phyloP scores from a whole-genome alignment of 1,140 invertebrate genomes.

The Trichoplusia ni region DNA sequence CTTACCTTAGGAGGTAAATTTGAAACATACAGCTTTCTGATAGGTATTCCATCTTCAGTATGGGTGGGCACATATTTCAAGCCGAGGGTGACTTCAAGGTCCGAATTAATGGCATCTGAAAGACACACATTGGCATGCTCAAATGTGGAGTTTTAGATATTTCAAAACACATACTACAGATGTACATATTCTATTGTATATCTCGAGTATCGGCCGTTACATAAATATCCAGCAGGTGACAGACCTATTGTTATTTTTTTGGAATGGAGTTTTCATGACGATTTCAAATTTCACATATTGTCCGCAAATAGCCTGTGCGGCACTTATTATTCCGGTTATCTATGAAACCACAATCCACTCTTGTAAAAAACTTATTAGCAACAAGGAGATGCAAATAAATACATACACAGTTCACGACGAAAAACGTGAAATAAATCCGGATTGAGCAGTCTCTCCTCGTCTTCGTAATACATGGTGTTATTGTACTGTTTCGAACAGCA shows the following conservation, averaged over 20 bases:
- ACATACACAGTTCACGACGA: slow-evolving; percentile 64
- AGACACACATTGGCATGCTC: slow-evolving; percentile 1
- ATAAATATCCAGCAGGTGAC: too few species aligned
- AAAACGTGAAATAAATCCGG: slow-evolving; percentile 60
- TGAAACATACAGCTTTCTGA: slow-evolving; percentile 73
- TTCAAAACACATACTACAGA: too few species aligned
- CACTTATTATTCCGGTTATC: background rate
- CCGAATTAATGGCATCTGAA: slow-evolving; percentile 55
- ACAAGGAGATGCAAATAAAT: slow-evolving; percentile 29
- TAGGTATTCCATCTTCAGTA: slow-evolving; percentile 78
- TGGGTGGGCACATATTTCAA: slow-evolving; percentile 67
- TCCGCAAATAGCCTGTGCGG: too few species aligned
- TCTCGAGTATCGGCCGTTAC: too few species aligned
- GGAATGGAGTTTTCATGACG: too few species aligned
- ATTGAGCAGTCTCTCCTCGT: slow-evolving; percentile 54
- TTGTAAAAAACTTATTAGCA: background rate
- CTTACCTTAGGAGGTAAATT: slow-evolving; percentile 73
- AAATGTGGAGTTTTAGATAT: background rate
- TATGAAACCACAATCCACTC: background rate
- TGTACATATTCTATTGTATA: too few species aligned
- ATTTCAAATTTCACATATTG: too few species aligned
- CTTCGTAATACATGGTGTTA: slow-evolving; percentile 63
- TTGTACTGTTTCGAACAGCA: slow-evolving; percentile 2
- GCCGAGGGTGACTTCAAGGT: slow-evolving; percentile 48
- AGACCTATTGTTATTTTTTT: too few species aligned